Evolutionary conservation across 2,113 vertebrate genomes (phyloP).

Genomic region (Seriola dumerili): DNA sequence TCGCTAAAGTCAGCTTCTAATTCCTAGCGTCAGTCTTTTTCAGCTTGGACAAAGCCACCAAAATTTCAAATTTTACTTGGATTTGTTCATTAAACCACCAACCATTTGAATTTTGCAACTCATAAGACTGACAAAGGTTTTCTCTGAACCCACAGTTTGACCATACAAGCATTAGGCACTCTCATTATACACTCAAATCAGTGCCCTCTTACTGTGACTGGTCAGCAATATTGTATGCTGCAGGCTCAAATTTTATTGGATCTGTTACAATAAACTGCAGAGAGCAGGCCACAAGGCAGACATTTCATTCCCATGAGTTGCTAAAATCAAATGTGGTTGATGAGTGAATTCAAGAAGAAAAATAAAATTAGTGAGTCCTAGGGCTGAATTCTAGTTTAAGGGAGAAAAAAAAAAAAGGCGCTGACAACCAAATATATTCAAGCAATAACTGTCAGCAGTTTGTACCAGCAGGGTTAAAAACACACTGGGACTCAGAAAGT

Average conservation of each 20-base stretch:
- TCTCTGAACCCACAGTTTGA: background rate
- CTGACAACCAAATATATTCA: conserved; percentile 23
- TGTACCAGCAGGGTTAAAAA: conserved; percentile 49
- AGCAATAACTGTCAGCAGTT: conserved; percentile 44
- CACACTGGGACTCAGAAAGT: conserved; percentile 23
- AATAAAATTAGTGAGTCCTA: background rate
- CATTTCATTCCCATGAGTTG: conserved; percentile 24
- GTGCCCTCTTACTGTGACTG: conserved; percentile 2
- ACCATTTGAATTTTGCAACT: conserved; percentile 4
- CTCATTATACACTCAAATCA: conserved; percentile 21
- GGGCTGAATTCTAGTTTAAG: background rate
- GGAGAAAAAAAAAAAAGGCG: background rate
- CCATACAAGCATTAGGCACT: background rate
- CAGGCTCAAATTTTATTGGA: background rate
- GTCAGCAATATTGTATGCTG: conserved; percentile 1
- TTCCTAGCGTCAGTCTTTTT: conserved; percentile 29
- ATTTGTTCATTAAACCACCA: conserved; percentile 35
- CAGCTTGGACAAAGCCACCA: background rate
- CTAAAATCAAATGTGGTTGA: conserved; percentile 24
- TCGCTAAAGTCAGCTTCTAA: conserved; percentile 10
- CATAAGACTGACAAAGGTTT: background rate
- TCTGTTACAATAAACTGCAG: conserved; percentile 11
- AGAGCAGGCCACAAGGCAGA: background rate
- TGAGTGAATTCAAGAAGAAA: conserved; percentile 29
- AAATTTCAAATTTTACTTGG: background rate